phyloP scores from a whole-genome alignment of 2,113 vertebrate species.

The Brachypodius melanocephalos region DNA sequence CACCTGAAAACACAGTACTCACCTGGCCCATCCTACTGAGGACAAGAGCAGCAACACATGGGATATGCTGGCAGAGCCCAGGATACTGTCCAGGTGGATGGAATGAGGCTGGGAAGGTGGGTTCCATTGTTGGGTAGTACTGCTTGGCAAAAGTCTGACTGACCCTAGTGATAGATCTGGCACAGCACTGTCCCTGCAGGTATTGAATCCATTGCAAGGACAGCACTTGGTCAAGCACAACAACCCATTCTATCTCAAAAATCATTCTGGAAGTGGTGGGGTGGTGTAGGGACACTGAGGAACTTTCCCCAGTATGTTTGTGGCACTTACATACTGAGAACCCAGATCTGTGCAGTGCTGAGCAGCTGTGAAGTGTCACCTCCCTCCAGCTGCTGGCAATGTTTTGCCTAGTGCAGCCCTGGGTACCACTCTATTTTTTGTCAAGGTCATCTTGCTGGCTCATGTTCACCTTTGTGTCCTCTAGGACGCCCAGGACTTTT shows the following conservation, averaged over 20 bases:
- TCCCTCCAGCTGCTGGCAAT: neutral
- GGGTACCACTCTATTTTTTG: neutral
- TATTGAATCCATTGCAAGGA: neutral
- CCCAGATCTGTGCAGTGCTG: neutral
- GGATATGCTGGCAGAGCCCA: neutral
- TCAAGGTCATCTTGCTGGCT: neutral
- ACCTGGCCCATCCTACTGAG: accelerated
- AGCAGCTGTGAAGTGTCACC: neutral
- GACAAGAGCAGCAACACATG: neutral
- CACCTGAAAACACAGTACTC: neutral
- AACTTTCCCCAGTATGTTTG: neutral
- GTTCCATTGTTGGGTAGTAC: neutral
- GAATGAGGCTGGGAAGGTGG: neutral
- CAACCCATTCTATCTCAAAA: neutral
- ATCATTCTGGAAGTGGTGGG: neutral
- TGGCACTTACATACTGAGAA: neutral
- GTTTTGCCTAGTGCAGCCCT: neutral
- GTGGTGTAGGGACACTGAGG: neutral
- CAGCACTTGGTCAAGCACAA: accelerated
- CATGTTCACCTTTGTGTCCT: neutral
- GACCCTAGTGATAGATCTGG: neutral
- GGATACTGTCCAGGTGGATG: neutral
- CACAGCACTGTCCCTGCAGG: neutral
- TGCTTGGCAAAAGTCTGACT: neutral
- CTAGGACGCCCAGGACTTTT: neutral